Evolutionary conservation across 2,888 invertebrate genomes (phyloP), one percentile per base, ranked within the genome.

Genomic region (Hetaerina titia): DNA sequence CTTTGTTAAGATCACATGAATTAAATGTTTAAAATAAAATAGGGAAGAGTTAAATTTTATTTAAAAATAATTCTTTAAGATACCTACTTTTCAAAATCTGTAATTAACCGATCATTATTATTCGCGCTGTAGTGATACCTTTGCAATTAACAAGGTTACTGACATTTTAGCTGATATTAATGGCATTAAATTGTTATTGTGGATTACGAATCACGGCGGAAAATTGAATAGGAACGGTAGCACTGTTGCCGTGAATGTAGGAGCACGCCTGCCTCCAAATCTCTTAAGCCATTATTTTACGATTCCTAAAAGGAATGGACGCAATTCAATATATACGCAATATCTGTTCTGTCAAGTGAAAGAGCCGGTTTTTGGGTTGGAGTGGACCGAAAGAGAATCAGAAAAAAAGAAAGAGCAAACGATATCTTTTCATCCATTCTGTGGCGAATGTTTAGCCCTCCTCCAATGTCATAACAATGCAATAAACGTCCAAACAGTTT

Each of bases 401-500:
- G 9, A 57, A 58, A 58, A 89, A 89, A 69, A 57, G 57, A 89
- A 11, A 4, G 45, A 15, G n/a, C 19, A 9, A 58, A 45, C 1
- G 89, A 22, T 22, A 60, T 90, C 90, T 58, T 9, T 58, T 57
- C 58, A 22, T 45, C 31, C 45, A 90, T 90, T 90, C 64, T 56
- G 74, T 56, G 25, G 69, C 69, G 92, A 92, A 92, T 92, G 45
- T 25, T 69, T 64, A 69, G 17, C 60, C 13, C 22, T 57, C 64
- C 19, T n/a, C n/a, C 64, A 64, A 22, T 45, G 45, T 45, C 64
- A 64, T 69, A 17, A 69, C 92, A 92, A 63, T 56, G 69, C n/a
- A 92, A 92, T 89, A 89, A 69, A 56, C 92, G 22, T 57, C 69
- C 92, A 92, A 92, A 74, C 92, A 92, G 56, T 92, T 92, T 90